A percentile compares a stretch with the other conserved stretches of the same genome.
phyloP scores from a whole-genome alignment of 2,888 invertebrate genomes.

The Hemaris fuciformis region DNA sequence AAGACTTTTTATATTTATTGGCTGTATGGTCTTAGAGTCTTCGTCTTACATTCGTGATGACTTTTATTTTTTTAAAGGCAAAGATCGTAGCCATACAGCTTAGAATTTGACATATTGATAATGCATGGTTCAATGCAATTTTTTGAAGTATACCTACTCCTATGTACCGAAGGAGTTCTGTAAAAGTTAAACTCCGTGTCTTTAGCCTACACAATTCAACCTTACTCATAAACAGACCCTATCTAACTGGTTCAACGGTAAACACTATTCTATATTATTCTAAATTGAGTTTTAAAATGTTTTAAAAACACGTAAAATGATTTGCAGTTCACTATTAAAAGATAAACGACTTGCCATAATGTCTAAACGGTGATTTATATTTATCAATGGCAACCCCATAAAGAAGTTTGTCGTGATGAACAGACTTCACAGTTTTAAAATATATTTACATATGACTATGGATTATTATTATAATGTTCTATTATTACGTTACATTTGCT shows the following conservation, averaged over 20 bases:
- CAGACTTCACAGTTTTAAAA: slow-evolving; percentile 1
- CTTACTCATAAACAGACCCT: not conserved
- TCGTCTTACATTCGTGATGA: too few species aligned
- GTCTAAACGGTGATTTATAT: not conserved
- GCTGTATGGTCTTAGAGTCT: not conserved
- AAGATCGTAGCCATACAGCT: too few species aligned
- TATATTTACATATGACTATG: slow-evolving; percentile 20
- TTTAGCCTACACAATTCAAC: not conserved
- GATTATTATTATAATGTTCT: slow-evolving; percentile 36
- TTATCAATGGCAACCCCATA: not conserved
- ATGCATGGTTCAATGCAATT: not conserved
- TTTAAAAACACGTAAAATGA: slow-evolving; percentile 2
- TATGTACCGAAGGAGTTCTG: not conserved
- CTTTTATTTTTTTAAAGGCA: too few species aligned
- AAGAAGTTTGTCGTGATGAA: slow-evolving; percentile 5
- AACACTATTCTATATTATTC: slow-evolving; percentile 3
- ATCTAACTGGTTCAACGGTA: not conserved
- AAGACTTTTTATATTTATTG: not conserved
- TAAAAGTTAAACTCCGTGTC: not conserved
- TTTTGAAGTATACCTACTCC: not conserved
- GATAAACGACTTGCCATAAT: not conserved
- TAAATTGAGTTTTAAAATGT: not conserved
- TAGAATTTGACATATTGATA: not conserved
- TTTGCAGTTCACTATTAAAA: not conserved
- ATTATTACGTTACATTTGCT: slow-evolving; percentile 45